Base-by-base conservation (phyloP, 2,113 vertebrate species). In the Empidonax traillii region DNA sequence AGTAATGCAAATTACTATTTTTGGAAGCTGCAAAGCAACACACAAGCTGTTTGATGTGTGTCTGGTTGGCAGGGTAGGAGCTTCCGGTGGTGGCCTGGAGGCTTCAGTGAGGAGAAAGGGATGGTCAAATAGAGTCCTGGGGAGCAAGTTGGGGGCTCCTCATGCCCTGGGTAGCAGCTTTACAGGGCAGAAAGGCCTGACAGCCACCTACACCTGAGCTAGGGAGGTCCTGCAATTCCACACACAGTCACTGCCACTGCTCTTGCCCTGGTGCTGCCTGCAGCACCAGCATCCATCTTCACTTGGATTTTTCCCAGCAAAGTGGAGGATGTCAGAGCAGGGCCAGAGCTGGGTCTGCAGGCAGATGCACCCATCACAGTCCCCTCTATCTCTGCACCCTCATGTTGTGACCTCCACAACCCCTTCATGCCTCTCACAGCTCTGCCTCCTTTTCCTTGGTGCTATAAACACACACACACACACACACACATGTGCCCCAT, bases 401-500 rank as follows among this genome's bases (percentile, higher is more conserved):
- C 52, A 63, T 1, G 1, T 67, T 3, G 0, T 14, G 72, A 68
- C 14, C 53, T 67, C 43, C 2, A 1, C 59, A 53, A 9, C 4
- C 23, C 4, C 4, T 55, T 68, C 1, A 2, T 1, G 11, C 46
- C 24, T 76, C 63, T 66, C 63, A 46, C 2, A 3, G 1, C 49
- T 75, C 67, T 91, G 53, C 62, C 53, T 91, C 43, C 28, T 81
- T 74, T 53, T 93, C 41, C 41, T 80, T 10, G 0, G 58, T 37
- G 33, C 33, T 52, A 23, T 11, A 16, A 39, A 30, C 10, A 66
- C 31, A 43, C 2, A 27, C 0, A 2, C 1, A 4, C 3, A n/a
- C 35, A 35, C 35, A 35, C 35, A 35, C 35, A 35, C 35, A 35
- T 35, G 10, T 25, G 35, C 4, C 25, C 37, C 15, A 39, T 51